Percentiles rank a stretch among this genome's conserved stretches.
Conservation (phyloP, 1,140 invertebrate species). For the Heliconius eleuchia region DNA sequence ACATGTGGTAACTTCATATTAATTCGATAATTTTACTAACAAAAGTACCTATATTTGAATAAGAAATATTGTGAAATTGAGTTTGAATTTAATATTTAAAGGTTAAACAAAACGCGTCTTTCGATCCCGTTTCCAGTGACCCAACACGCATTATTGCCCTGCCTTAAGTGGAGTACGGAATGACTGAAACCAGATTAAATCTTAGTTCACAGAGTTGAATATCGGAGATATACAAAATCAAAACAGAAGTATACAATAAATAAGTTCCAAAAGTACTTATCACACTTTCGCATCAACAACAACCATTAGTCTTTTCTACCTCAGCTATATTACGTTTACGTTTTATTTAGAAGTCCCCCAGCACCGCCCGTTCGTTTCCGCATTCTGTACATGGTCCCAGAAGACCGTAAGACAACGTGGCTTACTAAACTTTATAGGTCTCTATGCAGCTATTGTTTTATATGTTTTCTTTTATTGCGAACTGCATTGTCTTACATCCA, state of each 20-base stretch:
- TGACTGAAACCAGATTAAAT: too few relatives aligned
- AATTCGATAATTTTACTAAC: too few relatives aligned
- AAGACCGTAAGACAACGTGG: constrained; percentile 34
- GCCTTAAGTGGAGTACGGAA: too few relatives aligned
- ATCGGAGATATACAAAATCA: neutral
- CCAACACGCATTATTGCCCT: too few relatives aligned
- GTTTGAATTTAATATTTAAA: too few relatives aligned
- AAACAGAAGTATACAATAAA: neutral
- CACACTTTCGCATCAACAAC: neutral
- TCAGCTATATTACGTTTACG: constrained; percentile 32
- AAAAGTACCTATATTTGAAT: too few relatives aligned
- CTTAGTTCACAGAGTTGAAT: too few relatives aligned
- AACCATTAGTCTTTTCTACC: constrained; percentile 23
- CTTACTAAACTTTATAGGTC: constrained; percentile 44
- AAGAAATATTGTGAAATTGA: too few relatives aligned
- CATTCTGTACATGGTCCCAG: constrained; percentile 41
- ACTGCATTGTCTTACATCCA: neutral
- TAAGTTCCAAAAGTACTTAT: neutral
- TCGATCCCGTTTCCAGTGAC: too few relatives aligned
- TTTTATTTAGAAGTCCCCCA: constrained; percentile 44
- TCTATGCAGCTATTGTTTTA: constrained; percentile 40
- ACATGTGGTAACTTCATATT: too few relatives aligned
- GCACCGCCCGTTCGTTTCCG: constrained; percentile 41
- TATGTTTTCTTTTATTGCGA: constrained; percentile 24
- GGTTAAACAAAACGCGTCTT: too few relatives aligned